phyloP scores from a whole-genome alignment of 2,113 vertebrate species.

The Chaetorhynchus papuensis region DNA sequence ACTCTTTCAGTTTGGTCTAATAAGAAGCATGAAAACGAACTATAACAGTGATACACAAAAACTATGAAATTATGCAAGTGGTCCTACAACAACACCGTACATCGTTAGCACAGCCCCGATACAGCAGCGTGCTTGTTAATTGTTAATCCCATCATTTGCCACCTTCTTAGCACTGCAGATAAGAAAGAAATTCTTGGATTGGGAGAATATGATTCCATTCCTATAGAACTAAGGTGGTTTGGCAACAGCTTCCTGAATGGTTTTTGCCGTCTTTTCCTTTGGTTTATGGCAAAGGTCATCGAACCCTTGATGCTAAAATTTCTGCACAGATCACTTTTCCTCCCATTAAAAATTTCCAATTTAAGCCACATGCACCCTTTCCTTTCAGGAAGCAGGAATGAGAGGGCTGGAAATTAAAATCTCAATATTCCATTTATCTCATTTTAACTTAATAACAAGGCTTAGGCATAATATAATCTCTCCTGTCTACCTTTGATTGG shows the following conservation, averaged over 20 bases:
- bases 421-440: background rate
- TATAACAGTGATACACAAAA: background rate
- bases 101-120: accelerated
- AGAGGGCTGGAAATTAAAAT: background rate
- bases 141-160: background rate
- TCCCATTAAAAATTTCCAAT: background rate
- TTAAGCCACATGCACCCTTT: background rate
- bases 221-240: background rate
- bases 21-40: background rate
- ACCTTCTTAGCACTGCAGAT: background rate
- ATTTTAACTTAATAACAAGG: background rate
- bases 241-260: background rate
- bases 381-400: background rate
- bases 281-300: background rate
- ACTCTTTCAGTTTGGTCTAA: background rate
- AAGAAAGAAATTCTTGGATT: background rate
- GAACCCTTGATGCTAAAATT: background rate
- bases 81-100: background rate
- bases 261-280: background rate
- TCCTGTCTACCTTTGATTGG: background rate
- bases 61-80: background rate
- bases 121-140: accelerated
- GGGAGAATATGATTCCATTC: background rate
- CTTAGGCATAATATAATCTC: background rate
- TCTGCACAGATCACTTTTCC: background rate